phyloP scores from a whole-genome alignment of 2,797 vertebrate genomes.

The Sebastes iracundus region DNA sequence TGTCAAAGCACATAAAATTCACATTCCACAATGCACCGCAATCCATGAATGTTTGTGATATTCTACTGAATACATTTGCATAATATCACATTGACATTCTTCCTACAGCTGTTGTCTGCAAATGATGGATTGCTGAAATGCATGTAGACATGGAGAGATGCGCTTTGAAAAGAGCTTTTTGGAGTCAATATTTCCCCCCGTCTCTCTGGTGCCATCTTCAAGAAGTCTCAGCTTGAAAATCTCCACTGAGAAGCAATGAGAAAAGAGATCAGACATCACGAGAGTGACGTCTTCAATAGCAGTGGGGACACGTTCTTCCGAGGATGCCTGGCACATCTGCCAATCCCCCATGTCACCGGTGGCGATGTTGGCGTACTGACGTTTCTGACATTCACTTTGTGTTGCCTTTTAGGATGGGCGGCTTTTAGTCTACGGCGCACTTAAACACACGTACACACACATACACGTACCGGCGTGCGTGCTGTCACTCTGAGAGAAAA shows the following conservation, averaged over 20 bases:
- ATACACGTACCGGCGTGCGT: neutral
- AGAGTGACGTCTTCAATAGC: slow-evolving; percentile 3
- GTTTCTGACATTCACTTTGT: slow-evolving; percentile 37
- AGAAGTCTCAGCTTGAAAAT: slow-evolving; percentile 4
- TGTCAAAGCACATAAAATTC: slow-evolving; percentile 51
- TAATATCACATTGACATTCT: slow-evolving; percentile 42
- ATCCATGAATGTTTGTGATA: slow-evolving; percentile 44
- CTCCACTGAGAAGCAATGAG: neutral
- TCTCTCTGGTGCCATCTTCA: neutral
- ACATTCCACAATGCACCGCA: slow-evolving; percentile 29
- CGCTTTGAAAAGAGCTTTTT: slow-evolving; percentile 22
- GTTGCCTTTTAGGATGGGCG: slow-evolving; percentile 28
- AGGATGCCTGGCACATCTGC: slow-evolving; percentile 15
- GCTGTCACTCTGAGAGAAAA: slow-evolving; percentile 44
- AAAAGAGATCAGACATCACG: slow-evolving; percentile 8
- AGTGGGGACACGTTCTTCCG: neutral
- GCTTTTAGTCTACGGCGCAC: slow-evolving; percentile 19
- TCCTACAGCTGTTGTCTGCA: slow-evolving; percentile 37
- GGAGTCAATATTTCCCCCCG: neutral
- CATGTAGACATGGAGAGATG: slow-evolving; percentile 1
- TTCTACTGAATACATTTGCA: slow-evolving; percentile 46
- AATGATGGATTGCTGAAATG: slow-evolving; percentile 39
- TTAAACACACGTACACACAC: neutral
- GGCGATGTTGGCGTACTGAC: slow-evolving; percentile 19
- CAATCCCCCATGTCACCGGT: slow-evolving; percentile 15